phyloP scores from a whole-genome alignment of 2,797 vertebrate species.

The Clarias laeviceps region DNA sequence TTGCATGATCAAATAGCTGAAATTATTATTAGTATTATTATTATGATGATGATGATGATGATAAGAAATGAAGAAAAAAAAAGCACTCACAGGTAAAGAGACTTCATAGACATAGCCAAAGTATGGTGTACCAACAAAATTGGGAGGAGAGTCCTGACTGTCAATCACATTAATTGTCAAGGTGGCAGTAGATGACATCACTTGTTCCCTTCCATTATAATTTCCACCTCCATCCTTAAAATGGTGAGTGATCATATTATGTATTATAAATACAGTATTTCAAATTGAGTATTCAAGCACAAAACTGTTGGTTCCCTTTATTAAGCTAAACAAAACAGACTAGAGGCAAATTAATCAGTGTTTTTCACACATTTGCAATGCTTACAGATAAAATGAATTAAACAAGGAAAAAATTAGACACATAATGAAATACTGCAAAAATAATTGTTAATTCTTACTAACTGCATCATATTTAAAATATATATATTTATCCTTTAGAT shows the following conservation, averaged over 20 bases:
- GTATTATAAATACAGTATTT: not conserved
- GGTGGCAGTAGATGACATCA: slow-evolving; percentile 85
- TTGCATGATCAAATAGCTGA: not conserved
- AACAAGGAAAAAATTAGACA: not conserved
- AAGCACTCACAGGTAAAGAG: slow-evolving; percentile 81
- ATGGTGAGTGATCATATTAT: not conserved
- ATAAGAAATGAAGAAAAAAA: not conserved
- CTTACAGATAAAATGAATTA: not conserved
- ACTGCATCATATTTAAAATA: not conserved
- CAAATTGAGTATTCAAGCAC: not conserved
- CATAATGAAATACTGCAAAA: not conserved
- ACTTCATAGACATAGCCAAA: slow-evolving; percentile 94
- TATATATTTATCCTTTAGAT: not conserved
- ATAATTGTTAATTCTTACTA: not conserved
- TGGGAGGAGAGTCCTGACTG: slow-evolving; percentile 86
- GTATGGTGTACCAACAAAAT: slow-evolving; percentile 90
- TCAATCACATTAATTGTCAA: slow-evolving; percentile 92
- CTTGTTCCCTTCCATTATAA: slow-evolving; percentile 84
- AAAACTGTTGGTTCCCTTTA: not conserved
- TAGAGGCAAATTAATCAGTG: not conserved
- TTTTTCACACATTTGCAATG: not conserved
- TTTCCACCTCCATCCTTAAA: slow-evolving; percentile 91
- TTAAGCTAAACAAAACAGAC: not conserved
- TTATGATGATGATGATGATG: not conserved
- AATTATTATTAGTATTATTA: not conserved